Evolutionary conservation across 2,888 invertebrate species (phyloP).

Genomic region (Nephrotoma guestfalica): DNA sequence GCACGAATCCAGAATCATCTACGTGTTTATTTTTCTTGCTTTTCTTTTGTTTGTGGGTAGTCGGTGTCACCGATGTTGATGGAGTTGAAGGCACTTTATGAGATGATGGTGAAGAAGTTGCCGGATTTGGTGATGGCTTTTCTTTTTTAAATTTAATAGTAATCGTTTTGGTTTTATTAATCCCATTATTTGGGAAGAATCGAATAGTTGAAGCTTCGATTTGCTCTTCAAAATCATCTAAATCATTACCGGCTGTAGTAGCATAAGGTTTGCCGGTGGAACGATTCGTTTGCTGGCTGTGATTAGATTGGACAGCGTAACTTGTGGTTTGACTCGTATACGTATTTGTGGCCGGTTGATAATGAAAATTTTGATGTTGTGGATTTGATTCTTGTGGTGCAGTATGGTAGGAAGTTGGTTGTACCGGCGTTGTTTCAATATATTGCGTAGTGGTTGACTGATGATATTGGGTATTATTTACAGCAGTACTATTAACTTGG

Average conservation of each 20-base stretch:
- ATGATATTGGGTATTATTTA: neutral
- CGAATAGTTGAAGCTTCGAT: slow-evolving; percentile 28
- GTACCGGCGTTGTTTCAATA: neutral
- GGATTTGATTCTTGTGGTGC: neutral
- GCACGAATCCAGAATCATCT: neutral
- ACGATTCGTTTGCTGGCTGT: neutral
- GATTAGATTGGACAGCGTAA: neutral
- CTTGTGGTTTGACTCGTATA: neutral
- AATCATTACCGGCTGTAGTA: slow-evolving; percentile 2
- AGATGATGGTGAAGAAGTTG: neutral
- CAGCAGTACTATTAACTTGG: neutral
- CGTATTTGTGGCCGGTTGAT: neutral
- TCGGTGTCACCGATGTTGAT: neutral
- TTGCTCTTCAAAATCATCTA: slow-evolving; percentile 22
- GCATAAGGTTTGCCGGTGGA: neutral
- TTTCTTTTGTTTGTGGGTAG: neutral
- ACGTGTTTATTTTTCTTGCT: neutral
- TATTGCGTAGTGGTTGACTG: neutral
- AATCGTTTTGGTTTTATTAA: slow-evolving; percentile 27
- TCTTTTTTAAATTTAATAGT: slow-evolving; percentile 28
- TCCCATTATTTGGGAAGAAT: slow-evolving; percentile 25
- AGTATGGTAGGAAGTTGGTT: neutral
- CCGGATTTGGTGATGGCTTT: slow-evolving; percentile 8
- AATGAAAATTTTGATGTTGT: neutral
- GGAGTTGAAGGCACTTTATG: slow-evolving; percentile 6